Conservation (phyloP, 2,113 vertebrate genomes). For the Hyaena hyaena region DNA sequence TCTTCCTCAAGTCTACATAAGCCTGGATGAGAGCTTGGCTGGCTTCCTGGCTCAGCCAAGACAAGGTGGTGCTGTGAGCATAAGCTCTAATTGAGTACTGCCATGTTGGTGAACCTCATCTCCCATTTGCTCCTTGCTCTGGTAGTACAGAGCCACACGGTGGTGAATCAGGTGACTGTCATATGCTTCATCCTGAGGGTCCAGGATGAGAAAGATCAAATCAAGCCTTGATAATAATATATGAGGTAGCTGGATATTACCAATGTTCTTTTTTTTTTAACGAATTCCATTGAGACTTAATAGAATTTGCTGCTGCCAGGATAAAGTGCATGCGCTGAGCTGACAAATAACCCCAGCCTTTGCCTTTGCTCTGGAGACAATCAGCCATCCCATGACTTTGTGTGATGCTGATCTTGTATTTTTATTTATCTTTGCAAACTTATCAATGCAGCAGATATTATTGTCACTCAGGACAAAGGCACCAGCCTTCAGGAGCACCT, state of each 20-base stretch:
- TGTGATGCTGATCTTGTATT: slow-evolving; percentile 94
- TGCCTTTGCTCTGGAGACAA: slow-evolving; percentile 96
- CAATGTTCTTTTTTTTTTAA: slow-evolving; percentile 89
- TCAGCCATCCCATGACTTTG: slow-evolving; percentile 97
- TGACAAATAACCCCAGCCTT: slow-evolving; percentile 98
- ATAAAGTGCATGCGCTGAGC: slow-evolving; percentile 93
- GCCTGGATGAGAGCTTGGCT: slow-evolving; percentile 96
- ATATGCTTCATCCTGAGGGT: slow-evolving; percentile 94
- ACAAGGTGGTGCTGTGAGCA: slow-evolving; percentile 89
- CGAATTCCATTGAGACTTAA: slow-evolving; percentile 96
- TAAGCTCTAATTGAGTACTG: slow-evolving; percentile 94
- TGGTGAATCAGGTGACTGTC: slow-evolving; percentile 95
- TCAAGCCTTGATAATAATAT: slow-evolving; percentile 95
- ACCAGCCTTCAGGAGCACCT: slow-evolving; percentile 94
- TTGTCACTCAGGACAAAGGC: slow-evolving; percentile 95
- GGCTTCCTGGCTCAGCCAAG: slow-evolving; percentile 92
- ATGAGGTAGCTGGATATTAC: slow-evolving; percentile 96
- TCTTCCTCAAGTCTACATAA: slow-evolving; percentile 95
- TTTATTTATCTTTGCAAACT: slow-evolving; percentile 98
- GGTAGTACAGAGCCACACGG: slow-evolving; percentile 93
- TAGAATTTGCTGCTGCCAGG: slow-evolving; percentile 94
- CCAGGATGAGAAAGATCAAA: slow-evolving; percentile 96
- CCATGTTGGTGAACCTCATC: slow-evolving; percentile 94
- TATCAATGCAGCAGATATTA: slow-evolving; percentile 96
- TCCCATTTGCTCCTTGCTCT: slow-evolving; percentile 92